These are phyloP conservation scores for Oxyura jamaicensis DNA, from an alignment of 2,113 vertebrate species.

Conservation along the genomic window DNA sequence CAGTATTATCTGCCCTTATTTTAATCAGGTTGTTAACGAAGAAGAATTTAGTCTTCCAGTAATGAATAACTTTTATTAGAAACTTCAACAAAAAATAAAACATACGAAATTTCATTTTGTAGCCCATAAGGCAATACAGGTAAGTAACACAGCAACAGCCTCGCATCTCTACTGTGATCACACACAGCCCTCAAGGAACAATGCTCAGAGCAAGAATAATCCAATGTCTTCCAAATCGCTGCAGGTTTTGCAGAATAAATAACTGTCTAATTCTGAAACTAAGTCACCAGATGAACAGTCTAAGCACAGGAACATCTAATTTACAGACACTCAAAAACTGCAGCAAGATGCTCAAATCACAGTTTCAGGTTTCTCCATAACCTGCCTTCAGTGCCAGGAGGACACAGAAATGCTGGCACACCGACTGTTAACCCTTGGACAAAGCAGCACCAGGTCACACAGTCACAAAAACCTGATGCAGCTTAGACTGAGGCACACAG, in stretches of 20 bases:
- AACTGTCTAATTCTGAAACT: not conserved
- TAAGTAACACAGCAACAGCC: not conserved
- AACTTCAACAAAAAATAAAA: not conserved
- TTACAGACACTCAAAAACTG: not conserved
- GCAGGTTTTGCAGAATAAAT: not conserved
- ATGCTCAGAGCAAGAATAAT: not conserved
- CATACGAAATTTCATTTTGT: rapidly evolving
- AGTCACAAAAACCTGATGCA: not conserved
- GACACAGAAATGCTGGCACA: rapidly evolving
- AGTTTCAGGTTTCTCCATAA: not conserved
- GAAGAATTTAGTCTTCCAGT: not conserved
- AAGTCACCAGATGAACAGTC: not conserved
- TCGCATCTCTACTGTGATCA: rapidly evolving
- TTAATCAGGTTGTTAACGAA: not conserved
- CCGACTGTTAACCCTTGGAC: too few species aligned
- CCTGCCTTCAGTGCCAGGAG: not conserved
- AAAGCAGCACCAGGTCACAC: too few species aligned
- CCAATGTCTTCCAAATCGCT: not conserved
- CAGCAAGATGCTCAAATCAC: not conserved
- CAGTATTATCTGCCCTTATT: not conserved
- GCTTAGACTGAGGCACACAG: not conserved
- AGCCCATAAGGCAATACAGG: not conserved
- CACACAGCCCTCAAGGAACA: not conserved
- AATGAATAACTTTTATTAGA: not conserved
- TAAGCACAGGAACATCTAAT: not conserved